phyloP scores from a whole-genome alignment of 2,113 vertebrate species.

The Hypocryptadius cinnamomeus region DNA sequence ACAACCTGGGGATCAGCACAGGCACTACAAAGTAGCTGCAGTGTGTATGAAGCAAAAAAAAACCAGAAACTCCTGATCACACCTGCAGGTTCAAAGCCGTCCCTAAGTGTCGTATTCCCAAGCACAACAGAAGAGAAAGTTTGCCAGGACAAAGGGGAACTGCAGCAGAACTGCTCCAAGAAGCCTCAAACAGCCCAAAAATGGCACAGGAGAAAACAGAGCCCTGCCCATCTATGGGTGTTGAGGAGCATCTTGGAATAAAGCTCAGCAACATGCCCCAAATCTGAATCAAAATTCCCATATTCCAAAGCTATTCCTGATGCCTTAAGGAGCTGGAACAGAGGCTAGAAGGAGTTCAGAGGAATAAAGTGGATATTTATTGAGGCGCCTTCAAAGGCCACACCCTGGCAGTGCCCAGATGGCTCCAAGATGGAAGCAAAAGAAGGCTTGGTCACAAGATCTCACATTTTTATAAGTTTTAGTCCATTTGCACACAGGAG shows the following conservation, averaged over 20 bases:
- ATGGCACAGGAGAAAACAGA: fast-evolving
- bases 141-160: not conserved
- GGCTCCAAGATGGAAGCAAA: not conserved
- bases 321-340: not conserved
- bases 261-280: not conserved
- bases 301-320: not conserved
- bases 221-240: not conserved
- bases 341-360: not conserved
- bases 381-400: not conserved
- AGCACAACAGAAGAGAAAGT: not conserved
- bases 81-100: not conserved
- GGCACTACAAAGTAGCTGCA: not conserved
- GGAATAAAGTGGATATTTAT: not conserved
- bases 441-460: not conserved
- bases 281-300: not conserved
- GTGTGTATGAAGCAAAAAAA: not conserved
- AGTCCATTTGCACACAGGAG: not conserved
- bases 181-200: not conserved
- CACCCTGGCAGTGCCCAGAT: not conserved
- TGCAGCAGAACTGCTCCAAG: not conserved
- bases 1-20: not conserved
- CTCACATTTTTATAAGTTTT: not conserved
- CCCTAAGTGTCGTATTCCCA: not conserved
- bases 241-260: not conserved
- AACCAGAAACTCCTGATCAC: not conserved